These are phyloP conservation scores for Megalonaias nervosa DNA, from an alignment of 1,140 invertebrate genomes.

Conservation along the genomic window DNA sequence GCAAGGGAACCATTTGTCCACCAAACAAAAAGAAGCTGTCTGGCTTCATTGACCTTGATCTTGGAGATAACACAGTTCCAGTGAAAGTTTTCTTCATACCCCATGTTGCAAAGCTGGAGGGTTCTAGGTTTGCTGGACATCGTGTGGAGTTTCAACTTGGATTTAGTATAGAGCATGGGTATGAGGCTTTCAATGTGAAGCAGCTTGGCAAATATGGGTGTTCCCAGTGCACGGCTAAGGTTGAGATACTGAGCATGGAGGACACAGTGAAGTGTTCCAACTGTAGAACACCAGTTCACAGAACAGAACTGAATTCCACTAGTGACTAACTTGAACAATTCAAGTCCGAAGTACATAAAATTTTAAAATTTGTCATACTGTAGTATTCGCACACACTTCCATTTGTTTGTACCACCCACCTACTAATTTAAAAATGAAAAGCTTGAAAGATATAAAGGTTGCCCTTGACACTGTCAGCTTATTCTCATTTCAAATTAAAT, in stretches of 20 bases:
- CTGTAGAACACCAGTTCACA: not conserved
- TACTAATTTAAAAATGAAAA: no score
- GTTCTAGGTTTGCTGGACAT: not conserved
- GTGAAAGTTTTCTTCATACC: constrained; percentile 13
- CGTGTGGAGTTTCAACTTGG: constrained; percentile 22
- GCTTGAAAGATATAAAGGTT: no score
- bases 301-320: constrained; percentile 6
- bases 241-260: constrained; percentile 14
- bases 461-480: no score
- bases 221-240: not conserved
- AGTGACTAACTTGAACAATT: no score
- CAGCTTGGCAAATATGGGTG: constrained; percentile 12
- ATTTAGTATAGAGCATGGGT: constrained; percentile 21
- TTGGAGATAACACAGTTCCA: constrained; percentile 2
- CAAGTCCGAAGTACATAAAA: no score
- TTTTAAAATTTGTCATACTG: no score
- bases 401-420: no score
- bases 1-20: constrained; percentile 13
- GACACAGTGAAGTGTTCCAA: not conserved
- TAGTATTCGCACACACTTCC: no score
- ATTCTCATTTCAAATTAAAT: no score
- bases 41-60: constrained; percentile 25
- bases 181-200: constrained; percentile 23
- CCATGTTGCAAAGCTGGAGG: not conserved
- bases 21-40: constrained; percentile 14